Evolutionary conservation across 2,797 vertebrate genomes (phyloP), one percentile per base, ranked within the genome.

Genomic region (Sus cebifrons): DNA sequence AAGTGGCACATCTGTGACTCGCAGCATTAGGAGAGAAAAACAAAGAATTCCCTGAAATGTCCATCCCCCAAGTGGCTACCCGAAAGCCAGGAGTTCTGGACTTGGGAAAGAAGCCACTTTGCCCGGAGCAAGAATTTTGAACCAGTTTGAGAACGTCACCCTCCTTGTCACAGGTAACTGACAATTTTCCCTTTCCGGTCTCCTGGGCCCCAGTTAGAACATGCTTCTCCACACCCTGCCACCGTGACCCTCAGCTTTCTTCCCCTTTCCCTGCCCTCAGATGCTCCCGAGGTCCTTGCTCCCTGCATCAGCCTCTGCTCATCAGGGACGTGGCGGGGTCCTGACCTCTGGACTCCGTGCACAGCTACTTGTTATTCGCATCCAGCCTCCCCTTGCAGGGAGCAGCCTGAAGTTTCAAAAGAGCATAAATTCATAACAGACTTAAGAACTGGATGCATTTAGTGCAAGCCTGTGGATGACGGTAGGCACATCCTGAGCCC

Each of bases 401-500:
- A 96, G 74, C 49, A 83, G 79, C 49, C 75, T 87, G 77, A 14
- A 78, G 86, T 96, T 94, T 85, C n/a, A 27, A 89, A 95, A 58
- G 36, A 78, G 27, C 32, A 62, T 82, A 91, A 77, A 94, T 83
- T 75, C 62, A 82, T 85, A 58, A 89, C 56, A 82, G 86, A 96
- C 94, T 95, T 93, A 95, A 89, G n/a, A 88, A 90, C 40, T 27
- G 83, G 71, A 58, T 64, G 86, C 64, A 17, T 94, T 88, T n/a
- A 86, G 32, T 73, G 70, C 3, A 25, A 91, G 70, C 40, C 75
- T 77, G 60, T 81, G 70, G 89, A 91, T 91, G 88, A 95, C 6
- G 15, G 40, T 44, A 92, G 91, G 86, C 49, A 70, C 75, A 90
- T 77, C 83, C 86, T 67, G 70, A 79, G 85, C 90, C 7, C 18